These are phyloP conservation scores for Crossocerus cetratus DNA, from an alignment of 2,888 invertebrate species.

Conservation along the genomic window DNA sequence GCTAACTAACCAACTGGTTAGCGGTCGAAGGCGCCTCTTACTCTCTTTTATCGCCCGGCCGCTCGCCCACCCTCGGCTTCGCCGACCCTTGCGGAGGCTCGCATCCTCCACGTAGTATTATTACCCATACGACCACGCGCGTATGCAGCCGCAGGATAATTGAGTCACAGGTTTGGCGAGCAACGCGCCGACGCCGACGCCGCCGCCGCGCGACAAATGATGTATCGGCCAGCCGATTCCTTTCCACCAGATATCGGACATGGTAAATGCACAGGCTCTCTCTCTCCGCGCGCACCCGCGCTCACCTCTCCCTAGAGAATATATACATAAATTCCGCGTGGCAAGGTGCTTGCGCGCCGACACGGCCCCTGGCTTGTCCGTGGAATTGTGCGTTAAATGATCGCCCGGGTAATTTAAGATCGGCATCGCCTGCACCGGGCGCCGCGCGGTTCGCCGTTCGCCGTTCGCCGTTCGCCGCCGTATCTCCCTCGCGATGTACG, in stretches of 20 bases:
- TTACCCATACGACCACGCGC: conserved; percentile 14
- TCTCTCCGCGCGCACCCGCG: neutral
- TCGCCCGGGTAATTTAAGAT: conserved; percentile 1
- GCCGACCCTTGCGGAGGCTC: neutral
- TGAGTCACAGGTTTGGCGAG: conserved; percentile 58
- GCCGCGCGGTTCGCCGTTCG: no score
- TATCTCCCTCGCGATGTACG: no score
- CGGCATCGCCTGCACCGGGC: no score
- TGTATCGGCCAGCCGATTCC: conserved; percentile 56
- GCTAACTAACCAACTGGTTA: conserved; percentile 62
- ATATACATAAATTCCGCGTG: neutral
- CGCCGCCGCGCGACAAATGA: conserved; percentile 49
- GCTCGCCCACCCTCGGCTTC: conserved; percentile 34
- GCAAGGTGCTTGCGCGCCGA: conserved; percentile 15
- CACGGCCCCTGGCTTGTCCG: conserved; percentile 31
- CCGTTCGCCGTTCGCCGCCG: no score
- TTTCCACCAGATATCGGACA: conserved; percentile 67
- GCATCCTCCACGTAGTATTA: neutral
- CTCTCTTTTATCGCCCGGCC: conserved; percentile 50
- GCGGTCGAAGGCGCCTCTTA: conserved; percentile 55
- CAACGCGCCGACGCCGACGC: conserved; percentile 15
- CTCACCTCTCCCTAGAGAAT: neutral
- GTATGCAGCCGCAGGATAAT: conserved; percentile 45
- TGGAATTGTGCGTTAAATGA: conserved; percentile 29
- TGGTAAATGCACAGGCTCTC: conserved; percentile 27